phyloP scores from a whole-genome alignment of 2,888 invertebrate genomes.

The Nemurella pictetii region DNA sequence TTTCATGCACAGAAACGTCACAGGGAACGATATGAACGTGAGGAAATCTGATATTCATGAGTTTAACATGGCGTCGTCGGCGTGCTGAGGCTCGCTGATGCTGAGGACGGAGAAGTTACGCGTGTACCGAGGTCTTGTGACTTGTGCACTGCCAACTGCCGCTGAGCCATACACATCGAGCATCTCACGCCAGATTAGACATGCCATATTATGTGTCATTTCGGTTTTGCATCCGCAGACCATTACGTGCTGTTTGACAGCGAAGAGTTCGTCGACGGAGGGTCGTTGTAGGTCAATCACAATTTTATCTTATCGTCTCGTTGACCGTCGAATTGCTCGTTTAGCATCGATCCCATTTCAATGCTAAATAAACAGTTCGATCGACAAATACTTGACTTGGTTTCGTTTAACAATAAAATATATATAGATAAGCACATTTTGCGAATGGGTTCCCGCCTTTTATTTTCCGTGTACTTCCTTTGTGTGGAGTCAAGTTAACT shows the following conservation, averaged over 20 bases:
- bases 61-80: not conserved
- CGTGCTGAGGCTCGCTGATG: too few species aligned
- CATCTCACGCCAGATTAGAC: not conserved
- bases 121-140: too few species aligned
- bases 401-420: not conserved
- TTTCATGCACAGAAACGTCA: not conserved
- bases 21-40: too few species aligned
- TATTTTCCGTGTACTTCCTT: not conserved
- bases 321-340: not conserved
- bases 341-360: not conserved
- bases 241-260: not conserved
- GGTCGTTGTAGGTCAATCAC: not conserved
- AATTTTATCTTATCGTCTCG: not conserved
- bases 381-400: not conserved
- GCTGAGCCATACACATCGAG: too few species aligned
- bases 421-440: not conserved
- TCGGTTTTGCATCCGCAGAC: not conserved
- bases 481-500: not conserved
- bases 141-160: too few species aligned
- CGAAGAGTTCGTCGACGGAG: not conserved
- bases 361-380: not conserved
- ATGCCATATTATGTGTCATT: not conserved
- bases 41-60: slow-evolving; percentile 5
- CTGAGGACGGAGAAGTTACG: too few species aligned
- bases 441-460: not conserved